phyloP scores from a whole-genome alignment of 2,888 invertebrate species.

The Xanthia icteritia region DNA sequence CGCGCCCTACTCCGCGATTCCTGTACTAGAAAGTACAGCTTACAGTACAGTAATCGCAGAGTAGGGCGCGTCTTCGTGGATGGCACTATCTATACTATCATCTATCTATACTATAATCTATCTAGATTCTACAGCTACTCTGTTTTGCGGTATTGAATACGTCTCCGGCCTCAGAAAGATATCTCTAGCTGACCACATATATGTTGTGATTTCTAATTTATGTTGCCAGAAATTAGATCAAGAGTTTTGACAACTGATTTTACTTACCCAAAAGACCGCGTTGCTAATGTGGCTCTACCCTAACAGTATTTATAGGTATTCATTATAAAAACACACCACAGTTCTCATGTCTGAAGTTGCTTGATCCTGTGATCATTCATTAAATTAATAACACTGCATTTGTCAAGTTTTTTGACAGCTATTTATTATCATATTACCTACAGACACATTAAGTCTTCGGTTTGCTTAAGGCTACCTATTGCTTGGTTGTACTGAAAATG shows the following conservation, averaged over 20 bases:
- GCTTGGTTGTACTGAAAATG: neutral
- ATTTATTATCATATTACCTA: constrained; percentile 5
- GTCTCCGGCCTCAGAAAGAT: no score
- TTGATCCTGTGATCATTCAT: constrained; percentile 17
- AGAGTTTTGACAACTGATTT: neutral
- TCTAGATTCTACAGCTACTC: neutral
- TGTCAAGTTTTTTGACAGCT: constrained; percentile 31
- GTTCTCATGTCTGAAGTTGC: constrained; percentile 22
- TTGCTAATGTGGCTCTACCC: constrained; percentile 11
- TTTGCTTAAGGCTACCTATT: neutral
- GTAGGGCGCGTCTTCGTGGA: no score
- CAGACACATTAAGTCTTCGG: neutral
- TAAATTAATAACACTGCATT: neutral
- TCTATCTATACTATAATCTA: no score
- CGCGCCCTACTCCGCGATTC: no score
- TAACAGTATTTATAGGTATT: neutral
- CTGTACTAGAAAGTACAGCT: no score
- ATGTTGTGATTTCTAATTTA: neutral
- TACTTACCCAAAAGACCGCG: no score
- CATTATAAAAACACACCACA: constrained; percentile 27
- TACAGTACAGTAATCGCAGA: no score
- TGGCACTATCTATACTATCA: no score
- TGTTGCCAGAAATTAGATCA: neutral
- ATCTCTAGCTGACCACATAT: no score
- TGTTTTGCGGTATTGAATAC: neutral